Conservation (phyloP, 2,888 invertebrate genomes). For the Cerastis leucographa region DNA sequence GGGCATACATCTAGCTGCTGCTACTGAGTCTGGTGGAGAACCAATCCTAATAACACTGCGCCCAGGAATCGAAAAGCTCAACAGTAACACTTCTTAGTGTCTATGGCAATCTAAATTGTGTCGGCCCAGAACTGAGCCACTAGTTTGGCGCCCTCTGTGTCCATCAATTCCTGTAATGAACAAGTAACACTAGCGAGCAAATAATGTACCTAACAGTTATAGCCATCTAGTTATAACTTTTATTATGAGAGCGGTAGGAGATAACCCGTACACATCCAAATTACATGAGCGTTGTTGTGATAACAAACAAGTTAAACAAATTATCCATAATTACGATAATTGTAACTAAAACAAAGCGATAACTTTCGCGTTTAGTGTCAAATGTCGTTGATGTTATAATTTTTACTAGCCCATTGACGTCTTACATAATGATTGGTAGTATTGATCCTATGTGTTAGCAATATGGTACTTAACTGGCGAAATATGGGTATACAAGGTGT, state of each 20-base stretch:
- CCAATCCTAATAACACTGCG: not conserved
- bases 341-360: conserved; percentile 34
- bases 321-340: conserved; percentile 37
- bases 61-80: not conserved
- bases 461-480: too few species aligned
- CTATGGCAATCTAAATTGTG: too few species aligned
- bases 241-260: not conserved
- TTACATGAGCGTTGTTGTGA: conserved; percentile 33
- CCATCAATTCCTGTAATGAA: too few species aligned
- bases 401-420: conserved; percentile 13
- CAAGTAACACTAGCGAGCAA: not conserved
- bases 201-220: not conserved
- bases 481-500: too few species aligned
- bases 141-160: too few species aligned
- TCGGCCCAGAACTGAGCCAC: too few species aligned
- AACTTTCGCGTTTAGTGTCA: not conserved
- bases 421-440: not conserved
- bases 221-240: not conserved
- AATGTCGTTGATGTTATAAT: conserved; percentile 1
- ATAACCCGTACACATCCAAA: not conserved
- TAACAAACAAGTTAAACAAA: conserved; percentile 39
- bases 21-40: not conserved
- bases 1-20: not conserved
- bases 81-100: not conserved
- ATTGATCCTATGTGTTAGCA: too few species aligned